Conservation (phyloP, 2,797 vertebrate species). For the Mallotus villosus region DNA sequence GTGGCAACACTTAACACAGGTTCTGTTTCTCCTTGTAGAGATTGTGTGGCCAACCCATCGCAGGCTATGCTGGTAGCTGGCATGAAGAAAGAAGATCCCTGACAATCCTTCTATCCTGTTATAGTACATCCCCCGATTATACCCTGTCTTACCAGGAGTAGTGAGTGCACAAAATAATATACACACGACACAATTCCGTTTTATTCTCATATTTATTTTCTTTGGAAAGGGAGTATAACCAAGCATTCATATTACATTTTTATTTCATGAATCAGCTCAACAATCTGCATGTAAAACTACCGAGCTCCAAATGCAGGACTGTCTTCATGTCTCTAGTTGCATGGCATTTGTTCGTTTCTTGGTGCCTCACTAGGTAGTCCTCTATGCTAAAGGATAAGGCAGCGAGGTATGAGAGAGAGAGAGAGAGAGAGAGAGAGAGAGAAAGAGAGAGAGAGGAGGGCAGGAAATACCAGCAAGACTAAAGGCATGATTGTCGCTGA, state of each 20-base stretch:
- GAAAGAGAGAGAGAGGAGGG: conserved; percentile 19
- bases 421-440: conserved; percentile 21
- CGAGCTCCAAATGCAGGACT: conserved; percentile 69
- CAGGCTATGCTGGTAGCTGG: conserved; percentile 22
- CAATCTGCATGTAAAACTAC: conserved; percentile 61
- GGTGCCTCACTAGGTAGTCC: conserved; percentile 39
- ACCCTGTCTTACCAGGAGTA: not conserved
- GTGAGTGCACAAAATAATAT: not conserved
- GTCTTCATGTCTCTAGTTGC: conserved; percentile 61
- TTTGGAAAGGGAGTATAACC: conserved; percentile 74
- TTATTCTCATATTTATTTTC: conserved; percentile 75
- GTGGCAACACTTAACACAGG: not conserved
- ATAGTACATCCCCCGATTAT: not conserved
- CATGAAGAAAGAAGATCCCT: not conserved
- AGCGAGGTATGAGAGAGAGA: conserved; percentile 56
- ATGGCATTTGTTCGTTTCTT: conserved; percentile 64
- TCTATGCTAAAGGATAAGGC: conserved; percentile 65
- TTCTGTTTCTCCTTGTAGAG: conserved; percentile 18
- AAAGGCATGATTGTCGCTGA: conserved; percentile 48
- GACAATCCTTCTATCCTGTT: not conserved
- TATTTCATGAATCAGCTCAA: conserved; percentile 59
- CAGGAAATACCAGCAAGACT: conserved; percentile 21
- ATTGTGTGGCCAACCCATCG: conserved; percentile 26
- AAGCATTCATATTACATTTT: conserved; percentile 67
- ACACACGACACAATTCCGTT: conserved; percentile 17